Evolutionary conservation across 2,797 vertebrate species (phyloP).

Genomic region (Telmatherina bonti): DNA sequence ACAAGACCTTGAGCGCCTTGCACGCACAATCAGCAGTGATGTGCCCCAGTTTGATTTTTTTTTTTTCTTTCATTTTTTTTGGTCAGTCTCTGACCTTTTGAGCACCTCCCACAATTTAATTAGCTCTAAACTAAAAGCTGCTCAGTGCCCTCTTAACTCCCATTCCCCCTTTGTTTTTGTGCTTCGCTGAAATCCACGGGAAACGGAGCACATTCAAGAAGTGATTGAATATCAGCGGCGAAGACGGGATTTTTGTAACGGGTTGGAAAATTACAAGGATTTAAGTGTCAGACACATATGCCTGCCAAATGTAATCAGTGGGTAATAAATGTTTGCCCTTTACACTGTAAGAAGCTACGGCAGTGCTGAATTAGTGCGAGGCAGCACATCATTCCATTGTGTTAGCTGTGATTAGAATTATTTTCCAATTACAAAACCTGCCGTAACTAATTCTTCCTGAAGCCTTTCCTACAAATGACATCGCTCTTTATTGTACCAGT

Average conservation of each 20-base stretch:
- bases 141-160: conserved; percentile 23
- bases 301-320: conserved; percentile 78
- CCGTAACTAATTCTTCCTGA: conserved; percentile 32
- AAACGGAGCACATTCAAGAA: conserved; percentile 56
- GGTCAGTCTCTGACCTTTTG: conserved; percentile 72
- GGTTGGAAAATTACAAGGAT: conserved; percentile 69
- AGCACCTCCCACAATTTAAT: conserved; percentile 70
- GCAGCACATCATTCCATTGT: conserved; percentile 42
- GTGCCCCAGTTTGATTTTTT: conserved; percentile 2
- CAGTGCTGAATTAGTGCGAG: conserved; percentile 54
- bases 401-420: conserved; percentile 50
- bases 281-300: conserved; percentile 74
- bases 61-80: neutral
- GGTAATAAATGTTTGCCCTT: conserved; percentile 79
- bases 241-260: conserved; percentile 54
- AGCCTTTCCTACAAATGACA: conserved; percentile 31
- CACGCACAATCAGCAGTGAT: conserved; percentile 50
- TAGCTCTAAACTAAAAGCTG: conserved; percentile 60
- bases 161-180: conserved; percentile 51
- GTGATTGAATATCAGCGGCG: conserved; percentile 60
- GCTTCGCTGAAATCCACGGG: conserved; percentile 49
- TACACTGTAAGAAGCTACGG: conserved; percentile 63
- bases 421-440: conserved; percentile 40
- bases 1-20: conserved; percentile 59
- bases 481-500: conserved; percentile 21